phyloP scores from a whole-genome alignment of 2,113 vertebrate species.

The Gopherus flavomarginatus region DNA sequence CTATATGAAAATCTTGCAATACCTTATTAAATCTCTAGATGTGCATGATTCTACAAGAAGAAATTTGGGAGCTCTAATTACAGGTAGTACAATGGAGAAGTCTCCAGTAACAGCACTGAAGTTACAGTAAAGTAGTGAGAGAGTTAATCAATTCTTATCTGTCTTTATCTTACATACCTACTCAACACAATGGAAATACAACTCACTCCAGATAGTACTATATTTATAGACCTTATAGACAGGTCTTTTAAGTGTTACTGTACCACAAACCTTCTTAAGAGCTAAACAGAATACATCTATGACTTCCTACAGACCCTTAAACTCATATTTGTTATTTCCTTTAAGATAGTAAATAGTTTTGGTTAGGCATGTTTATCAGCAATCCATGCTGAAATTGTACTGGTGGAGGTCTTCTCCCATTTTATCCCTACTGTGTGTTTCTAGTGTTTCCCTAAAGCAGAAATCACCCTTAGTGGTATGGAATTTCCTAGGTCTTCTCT shows the following conservation, averaged over 20 bases:
- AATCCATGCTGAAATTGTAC: background rate
- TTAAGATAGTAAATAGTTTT: background rate
- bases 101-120: background rate
- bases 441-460: background rate
- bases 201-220: background rate
- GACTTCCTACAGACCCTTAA: background rate
- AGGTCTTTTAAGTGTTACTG: background rate
- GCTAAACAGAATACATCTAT: background rate
- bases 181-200: background rate
- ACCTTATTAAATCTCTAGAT: background rate
- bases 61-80: background rate
- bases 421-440: background rate
- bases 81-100: background rate
- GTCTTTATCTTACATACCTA: background rate
- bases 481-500: background rate
- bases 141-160: background rate
- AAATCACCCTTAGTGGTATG: background rate
- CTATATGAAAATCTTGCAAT: background rate
- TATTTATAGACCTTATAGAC: background rate
- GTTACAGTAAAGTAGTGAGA: background rate
- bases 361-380: background rate
- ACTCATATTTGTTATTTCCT: background rate
- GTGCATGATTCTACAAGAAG: background rate
- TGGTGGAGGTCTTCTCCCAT: background rate
- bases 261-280: background rate